Evolutionary conservation across 2,797 vertebrate species (phyloP).

Genomic region (Acanthurus tractus): DNA sequence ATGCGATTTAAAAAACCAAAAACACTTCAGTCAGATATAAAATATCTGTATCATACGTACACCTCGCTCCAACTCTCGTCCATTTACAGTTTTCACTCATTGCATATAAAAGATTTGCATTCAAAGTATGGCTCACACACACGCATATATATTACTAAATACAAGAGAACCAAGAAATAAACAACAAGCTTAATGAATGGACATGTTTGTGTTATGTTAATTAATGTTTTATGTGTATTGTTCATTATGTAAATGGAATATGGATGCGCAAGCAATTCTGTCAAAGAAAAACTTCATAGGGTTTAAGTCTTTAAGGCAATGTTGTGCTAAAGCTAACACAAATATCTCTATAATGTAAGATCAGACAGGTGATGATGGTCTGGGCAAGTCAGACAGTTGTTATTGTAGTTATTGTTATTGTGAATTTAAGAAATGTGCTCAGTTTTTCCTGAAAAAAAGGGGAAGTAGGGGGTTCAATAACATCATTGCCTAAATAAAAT

Average conservation of each 20-base stretch:
- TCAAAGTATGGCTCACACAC: slow-evolving; percentile 54
- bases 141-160: slow-evolving; percentile 55
- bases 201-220: slow-evolving; percentile 34
- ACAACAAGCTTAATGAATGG: slow-evolving; percentile 25
- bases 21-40: slow-evolving; percentile 53
- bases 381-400: too few relatives aligned
- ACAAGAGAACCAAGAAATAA: slow-evolving; percentile 36
- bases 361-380: not conserved
- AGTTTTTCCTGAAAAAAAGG: not conserved
- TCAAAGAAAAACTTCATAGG: slow-evolving; percentile 18
- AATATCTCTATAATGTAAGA: not conserved
- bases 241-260: slow-evolving; percentile 31
- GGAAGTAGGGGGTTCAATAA: not conserved
- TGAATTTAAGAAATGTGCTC: not conserved
- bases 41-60: slow-evolving; percentile 57
- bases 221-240: slow-evolving; percentile 6
- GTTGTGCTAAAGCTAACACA: not conserved
- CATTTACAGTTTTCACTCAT: slow-evolving; percentile 36
- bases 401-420: too few relatives aligned
- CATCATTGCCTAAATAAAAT: not conserved
- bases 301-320: slow-evolving; percentile 13
- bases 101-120: slow-evolving; percentile 50
- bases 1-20: slow-evolving; percentile 11
- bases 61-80: slow-evolving; percentile 32
- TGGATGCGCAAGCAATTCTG: not conserved